These are phyloP conservation scores for Plutella xylostella DNA, from an alignment of 2,888 invertebrate species.

Conservation along the genomic window DNA sequence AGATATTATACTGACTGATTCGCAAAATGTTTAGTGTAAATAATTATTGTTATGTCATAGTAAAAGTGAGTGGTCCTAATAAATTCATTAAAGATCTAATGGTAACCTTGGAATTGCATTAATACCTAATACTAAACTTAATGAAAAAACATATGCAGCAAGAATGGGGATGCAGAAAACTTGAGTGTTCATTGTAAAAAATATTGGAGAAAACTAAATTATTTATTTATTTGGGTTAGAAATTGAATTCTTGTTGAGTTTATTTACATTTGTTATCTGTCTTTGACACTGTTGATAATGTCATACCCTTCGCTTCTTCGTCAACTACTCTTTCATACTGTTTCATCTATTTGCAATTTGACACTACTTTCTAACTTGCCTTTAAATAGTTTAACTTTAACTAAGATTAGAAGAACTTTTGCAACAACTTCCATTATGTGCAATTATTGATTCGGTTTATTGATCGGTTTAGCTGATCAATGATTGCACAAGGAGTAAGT, in stretches of 20 bases:
- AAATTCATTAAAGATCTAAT: neutral
- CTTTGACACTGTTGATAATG: slow-evolving; percentile 16
- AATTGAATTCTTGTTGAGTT: neutral
- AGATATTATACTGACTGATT: slow-evolving; percentile 57
- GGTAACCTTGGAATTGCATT: neutral
- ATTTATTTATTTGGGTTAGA: neutral
- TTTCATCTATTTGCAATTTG: slow-evolving; percentile 34
- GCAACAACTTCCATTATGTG: too few species aligned
- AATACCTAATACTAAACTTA: neutral
- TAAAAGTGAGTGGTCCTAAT: slow-evolving; percentile 30
- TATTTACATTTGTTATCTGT: neutral
- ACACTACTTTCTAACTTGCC: slow-evolving; percentile 52
- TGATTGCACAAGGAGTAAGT: neutral
- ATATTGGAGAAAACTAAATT: neutral
- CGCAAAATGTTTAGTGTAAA: slow-evolving; percentile 64
- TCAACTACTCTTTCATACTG: slow-evolving; percentile 20
- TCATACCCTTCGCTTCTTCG: slow-evolving; percentile 21
- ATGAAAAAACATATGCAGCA: neutral
- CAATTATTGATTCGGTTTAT: too few species aligned
- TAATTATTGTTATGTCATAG: slow-evolving; percentile 41
- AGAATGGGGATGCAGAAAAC: too few species aligned
- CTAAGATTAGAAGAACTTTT: slow-evolving; percentile 32
- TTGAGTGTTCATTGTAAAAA: neutral
- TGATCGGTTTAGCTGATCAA: neutral
- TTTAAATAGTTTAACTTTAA: slow-evolving; percentile 46